Evolutionary conservation across 2,797 vertebrate genomes (phyloP), one percentile per base, ranked within the genome.

Genomic region (Smutsia gigantea): DNA sequence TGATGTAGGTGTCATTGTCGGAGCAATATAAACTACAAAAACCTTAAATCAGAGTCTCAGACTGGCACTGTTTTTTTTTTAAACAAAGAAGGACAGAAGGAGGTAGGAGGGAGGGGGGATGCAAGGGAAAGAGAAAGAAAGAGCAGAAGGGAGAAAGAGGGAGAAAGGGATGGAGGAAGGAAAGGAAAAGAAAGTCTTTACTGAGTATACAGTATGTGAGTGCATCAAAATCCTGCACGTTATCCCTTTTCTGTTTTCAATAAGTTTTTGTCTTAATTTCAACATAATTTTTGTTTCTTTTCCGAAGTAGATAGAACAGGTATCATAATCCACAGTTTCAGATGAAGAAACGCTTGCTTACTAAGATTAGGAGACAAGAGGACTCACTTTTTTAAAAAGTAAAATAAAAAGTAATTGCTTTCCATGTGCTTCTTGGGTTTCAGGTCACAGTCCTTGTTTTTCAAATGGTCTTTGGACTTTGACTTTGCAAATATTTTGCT

Each of bases 201-300:
- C 14, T 23, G 12, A 96, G 18, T 74, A 72, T 37, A 63, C 31
- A 46, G 27, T 61, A 42, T 37, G 37, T 69, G 66, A 71, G 9
- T 68, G 12, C 61, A 88, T 78, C 23, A 18, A 81, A 94, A 82
- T 7, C 34, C 68, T 93, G 39, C n/a, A 69, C 17, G 18, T 68
- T 81, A 92, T 11, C 59, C 27, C 11, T 90, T 87, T 88, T 31
- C 71, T 91, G 29, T 87, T 96, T 94, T 94, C 66, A 84, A 19
- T 27, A 64, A 53, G 9, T 61, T 34, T 94, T 89, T 27, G n/a
- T 68, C 29, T 57, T 85, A 89, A 89, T 42, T 69, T 93, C 49
- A 69, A 46, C 4, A 59, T 72, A 89, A 63, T 59, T 88, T 71
- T 57, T 63, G 8, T 78, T 96, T 87, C 51, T 93, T 11, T 85